These are phyloP conservation scores for Ptyas mucosa DNA, from an alignment of 2,113 vertebrate genomes.

Conservation along the genomic window DNA sequence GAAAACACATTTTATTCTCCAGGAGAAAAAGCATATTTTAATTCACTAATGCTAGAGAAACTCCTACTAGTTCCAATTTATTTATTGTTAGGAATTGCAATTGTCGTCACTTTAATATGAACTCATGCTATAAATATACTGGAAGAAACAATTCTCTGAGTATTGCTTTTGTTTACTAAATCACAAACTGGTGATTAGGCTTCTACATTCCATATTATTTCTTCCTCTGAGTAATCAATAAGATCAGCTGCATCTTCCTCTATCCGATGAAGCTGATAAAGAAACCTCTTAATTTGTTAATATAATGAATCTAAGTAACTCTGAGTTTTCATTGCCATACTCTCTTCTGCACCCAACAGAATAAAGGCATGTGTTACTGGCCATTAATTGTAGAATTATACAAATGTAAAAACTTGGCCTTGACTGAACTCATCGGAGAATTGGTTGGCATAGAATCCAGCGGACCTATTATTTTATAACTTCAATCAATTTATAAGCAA, in stretches of 20 bases:
- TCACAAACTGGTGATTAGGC: slow-evolving; percentile 53
- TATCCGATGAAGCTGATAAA: slow-evolving; percentile 48
- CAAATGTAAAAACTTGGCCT: not conserved
- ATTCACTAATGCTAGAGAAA: slow-evolving; percentile 21
- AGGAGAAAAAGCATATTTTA: slow-evolving; percentile 23
- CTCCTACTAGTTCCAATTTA: slow-evolving; percentile 30
- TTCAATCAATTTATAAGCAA: not conserved
- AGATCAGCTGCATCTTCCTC: slow-evolving; percentile 38
- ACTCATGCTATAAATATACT: slow-evolving; percentile 52
- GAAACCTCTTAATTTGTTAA: slow-evolving; percentile 28
- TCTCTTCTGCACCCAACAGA: not conserved
- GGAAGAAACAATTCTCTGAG: slow-evolving; percentile 39
- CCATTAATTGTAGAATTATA: not conserved
- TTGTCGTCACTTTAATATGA: slow-evolving; percentile 53
- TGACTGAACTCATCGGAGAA: not conserved
- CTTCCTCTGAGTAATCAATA: slow-evolving; percentile 58
- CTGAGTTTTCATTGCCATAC: slow-evolving; percentile 27
- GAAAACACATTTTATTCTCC: slow-evolving; percentile 33
- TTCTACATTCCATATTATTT: slow-evolving; percentile 61
- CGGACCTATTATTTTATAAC: not conserved
- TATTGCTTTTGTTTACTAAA: slow-evolving; percentile 64
- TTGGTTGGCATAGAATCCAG: not conserved
- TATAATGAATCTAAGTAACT: slow-evolving; percentile 41
- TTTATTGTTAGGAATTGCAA: slow-evolving; percentile 55
- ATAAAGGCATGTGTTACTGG: not conserved